phyloP scores from a whole-genome alignment of 92 coral and sea anemone genomes.

The Galaxea fascicularis region DNA sequence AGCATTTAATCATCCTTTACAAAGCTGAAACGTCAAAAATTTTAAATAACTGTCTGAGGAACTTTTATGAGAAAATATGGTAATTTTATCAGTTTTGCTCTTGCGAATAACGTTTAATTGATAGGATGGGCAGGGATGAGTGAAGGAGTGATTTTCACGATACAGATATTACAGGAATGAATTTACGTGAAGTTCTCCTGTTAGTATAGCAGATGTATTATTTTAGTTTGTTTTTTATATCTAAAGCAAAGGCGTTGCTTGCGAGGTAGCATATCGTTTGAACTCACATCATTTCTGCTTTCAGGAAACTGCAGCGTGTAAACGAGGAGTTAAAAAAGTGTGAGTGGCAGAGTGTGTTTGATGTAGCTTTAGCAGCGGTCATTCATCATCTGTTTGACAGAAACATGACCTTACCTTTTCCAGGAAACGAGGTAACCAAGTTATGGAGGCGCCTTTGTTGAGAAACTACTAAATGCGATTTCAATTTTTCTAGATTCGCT shows the following conservation, averaged over 20 bases:
- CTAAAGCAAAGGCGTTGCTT: not conserved
- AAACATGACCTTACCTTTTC: not conserved
- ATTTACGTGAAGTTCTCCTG: too few relatives aligned
- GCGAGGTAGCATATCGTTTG: not conserved
- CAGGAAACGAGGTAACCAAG: slow-evolving; percentile 20
- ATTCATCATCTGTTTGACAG: slow-evolving; percentile 22
- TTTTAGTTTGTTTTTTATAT: not conserved
- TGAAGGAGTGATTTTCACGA: too few relatives aligned
- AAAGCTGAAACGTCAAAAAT: too few relatives aligned
- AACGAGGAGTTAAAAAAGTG: slow-evolving; percentile 57
- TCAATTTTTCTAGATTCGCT: too few relatives aligned
- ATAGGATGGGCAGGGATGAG: too few relatives aligned
- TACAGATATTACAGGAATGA: too few relatives aligned
- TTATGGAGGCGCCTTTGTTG: not conserved
- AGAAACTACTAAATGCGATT: too few relatives aligned
- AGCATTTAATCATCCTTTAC: too few relatives aligned
- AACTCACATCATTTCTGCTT: not conserved
- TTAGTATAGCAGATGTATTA: not conserved
- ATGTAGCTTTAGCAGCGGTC: slow-evolving; percentile 19
- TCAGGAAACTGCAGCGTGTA: slow-evolving; percentile 57
- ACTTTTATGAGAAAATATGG: too few relatives aligned
- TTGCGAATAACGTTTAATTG: too few relatives aligned
- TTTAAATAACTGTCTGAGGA: too few relatives aligned
- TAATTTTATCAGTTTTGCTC: too few relatives aligned
- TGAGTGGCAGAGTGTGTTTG: slow-evolving; percentile 54